A percentile compares a stretch with the other conserved stretches of the same genome.
Evolutionary conservation across 2,888 invertebrate species (phyloP).

Genomic region (Melipona beecheii): DNA sequence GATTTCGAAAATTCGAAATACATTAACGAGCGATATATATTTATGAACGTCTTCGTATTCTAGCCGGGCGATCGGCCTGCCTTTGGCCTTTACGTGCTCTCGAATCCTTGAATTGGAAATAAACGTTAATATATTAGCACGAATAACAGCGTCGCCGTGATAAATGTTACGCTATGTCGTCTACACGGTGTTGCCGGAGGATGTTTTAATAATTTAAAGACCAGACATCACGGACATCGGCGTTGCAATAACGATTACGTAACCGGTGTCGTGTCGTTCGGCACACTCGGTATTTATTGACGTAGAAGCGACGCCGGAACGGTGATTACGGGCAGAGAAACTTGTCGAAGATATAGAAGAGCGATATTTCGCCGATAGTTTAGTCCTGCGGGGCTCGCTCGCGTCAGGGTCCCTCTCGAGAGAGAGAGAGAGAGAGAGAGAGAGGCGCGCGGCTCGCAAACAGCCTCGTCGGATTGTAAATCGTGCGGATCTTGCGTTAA

Average conservation of each 20-base stretch:
- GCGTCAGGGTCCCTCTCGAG: background rate
- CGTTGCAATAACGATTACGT: conserved; percentile 64
- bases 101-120: conserved; percentile 45
- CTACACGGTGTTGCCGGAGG: conserved; percentile 25
- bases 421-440: too few relatives aligned
- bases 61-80: too few relatives aligned
- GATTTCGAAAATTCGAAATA: conserved; percentile 41
- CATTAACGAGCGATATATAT: conserved; percentile 9
- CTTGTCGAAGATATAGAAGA: conserved; percentile 57
- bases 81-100: conserved; percentile 13
- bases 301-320: conserved; percentile 13
- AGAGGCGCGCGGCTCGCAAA: conserved; percentile 8
- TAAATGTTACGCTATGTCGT: conserved; percentile 49
- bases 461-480: conserved; percentile 26
- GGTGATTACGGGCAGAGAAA: conserved; percentile 25
- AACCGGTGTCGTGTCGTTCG: conserved; percentile 46
- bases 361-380: conserved; percentile 51
- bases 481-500: conserved; percentile 14
- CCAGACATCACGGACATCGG: conserved; percentile 58
- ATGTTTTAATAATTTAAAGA: conserved; percentile 58
- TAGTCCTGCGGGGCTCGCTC: conserved; percentile 28
- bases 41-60: conserved; percentile 7
- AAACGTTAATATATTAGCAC: conserved; percentile 41
- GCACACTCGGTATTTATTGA: conserved; percentile 45
- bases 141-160: conserved; percentile 27